Conservation (phyloP, 2,888 invertebrate genomes). For the Ptychoptera contaminata region DNA sequence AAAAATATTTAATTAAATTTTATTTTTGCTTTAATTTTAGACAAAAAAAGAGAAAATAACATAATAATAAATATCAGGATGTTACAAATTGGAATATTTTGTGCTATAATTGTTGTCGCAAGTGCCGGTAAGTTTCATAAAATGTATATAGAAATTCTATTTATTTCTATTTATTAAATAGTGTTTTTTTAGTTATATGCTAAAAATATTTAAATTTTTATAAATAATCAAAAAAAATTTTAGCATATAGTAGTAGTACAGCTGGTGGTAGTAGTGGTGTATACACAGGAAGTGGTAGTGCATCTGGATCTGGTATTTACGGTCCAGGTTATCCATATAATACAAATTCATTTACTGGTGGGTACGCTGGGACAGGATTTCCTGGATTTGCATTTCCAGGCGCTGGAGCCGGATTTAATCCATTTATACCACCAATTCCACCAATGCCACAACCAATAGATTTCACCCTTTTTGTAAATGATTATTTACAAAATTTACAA, state of each 20-base stretch:
- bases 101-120: constrained; percentile 1
- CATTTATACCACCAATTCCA: constrained; percentile 5
- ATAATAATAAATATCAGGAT: constrained; percentile 1
- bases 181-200: no score
- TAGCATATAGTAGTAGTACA: constrained; percentile 8
- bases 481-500: constrained; percentile 10
- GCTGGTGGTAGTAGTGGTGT: constrained; percentile 7
- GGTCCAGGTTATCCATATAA: constrained; percentile 6
- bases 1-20: no score
- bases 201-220: no score
- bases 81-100: constrained; percentile 2
- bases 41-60: no score
- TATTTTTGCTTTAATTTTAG: no score
- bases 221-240: background rate
- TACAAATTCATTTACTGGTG: constrained; percentile 3
- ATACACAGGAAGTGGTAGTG: constrained; percentile 11
- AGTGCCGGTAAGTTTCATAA: background rate
- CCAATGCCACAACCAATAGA: constrained; percentile 7
- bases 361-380: background rate
- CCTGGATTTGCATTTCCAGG: constrained; percentile 3
- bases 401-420: constrained; percentile 3
- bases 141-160: no score
- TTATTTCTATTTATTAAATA: no score
- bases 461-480: constrained; percentile 5
- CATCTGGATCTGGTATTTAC: constrained; percentile 9